Conservation (phyloP, 2,888 invertebrate genomes). For the Volucella inflata region DNA sequence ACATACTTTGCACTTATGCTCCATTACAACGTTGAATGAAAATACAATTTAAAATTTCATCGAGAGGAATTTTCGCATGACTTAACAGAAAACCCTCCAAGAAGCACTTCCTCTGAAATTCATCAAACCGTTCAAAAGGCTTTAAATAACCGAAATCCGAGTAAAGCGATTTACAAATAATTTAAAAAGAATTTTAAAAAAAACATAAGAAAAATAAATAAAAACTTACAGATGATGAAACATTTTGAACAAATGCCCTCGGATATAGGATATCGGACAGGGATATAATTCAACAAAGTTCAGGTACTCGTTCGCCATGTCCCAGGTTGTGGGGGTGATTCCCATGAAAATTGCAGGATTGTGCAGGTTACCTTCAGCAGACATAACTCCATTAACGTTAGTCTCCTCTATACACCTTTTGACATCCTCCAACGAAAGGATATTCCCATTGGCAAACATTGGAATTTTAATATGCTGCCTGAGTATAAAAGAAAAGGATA, state of each 20-base stretch:
- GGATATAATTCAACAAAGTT: constrained; percentile 92
- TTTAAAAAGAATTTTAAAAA: neutral
- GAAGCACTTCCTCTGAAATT: too few species aligned
- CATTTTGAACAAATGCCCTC: constrained; percentile 98
- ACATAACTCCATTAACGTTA: constrained; percentile 94
- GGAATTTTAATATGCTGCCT: constrained; percentile 95
- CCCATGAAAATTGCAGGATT: constrained; percentile 97
- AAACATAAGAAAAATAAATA: neutral
- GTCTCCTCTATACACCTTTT: constrained; percentile 93
- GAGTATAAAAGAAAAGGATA: constrained; percentile 53
- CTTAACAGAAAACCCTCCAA: too few species aligned
- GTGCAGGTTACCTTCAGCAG: constrained; percentile 97
- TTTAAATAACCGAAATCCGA: too few species aligned
- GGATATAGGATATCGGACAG: constrained; percentile 93
- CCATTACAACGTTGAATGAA: too few species aligned
- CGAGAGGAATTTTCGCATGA: too few species aligned
- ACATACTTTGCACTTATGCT: neutral
- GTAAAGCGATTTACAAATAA: neutral
- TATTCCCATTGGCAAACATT: constrained; percentile 98
- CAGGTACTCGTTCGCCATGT: constrained; percentile 94
- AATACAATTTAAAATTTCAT: too few species aligned
- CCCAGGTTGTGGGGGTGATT: constrained; percentile 92
- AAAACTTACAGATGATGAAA: constrained; percentile 94
- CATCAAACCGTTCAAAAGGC: too few species aligned
- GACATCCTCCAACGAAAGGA: constrained; percentile 95